phyloP scores from a whole-genome alignment of 2,888 invertebrate genomes.

The Lithosia quadra region DNA sequence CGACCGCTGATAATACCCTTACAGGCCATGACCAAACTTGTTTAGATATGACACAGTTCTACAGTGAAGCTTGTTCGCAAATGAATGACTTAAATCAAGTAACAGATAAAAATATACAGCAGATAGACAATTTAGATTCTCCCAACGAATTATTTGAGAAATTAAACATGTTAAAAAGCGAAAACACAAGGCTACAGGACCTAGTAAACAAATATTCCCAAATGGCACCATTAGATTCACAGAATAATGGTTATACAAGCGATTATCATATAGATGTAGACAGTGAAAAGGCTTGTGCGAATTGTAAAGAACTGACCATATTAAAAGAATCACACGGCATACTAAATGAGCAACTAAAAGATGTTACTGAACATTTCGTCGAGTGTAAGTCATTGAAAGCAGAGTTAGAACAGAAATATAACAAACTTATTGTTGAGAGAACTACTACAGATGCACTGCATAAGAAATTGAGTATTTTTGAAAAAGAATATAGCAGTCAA shows the following conservation, averaged over 20 bases:
- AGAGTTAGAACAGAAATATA: constrained; percentile 67
- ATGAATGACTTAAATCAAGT: constrained; percentile 55
- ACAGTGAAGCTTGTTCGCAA: constrained; percentile 68
- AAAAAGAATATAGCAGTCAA: constrained; percentile 65
- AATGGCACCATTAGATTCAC: constrained; percentile 49
- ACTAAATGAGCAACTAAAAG: constrained; percentile 54
- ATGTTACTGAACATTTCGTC: constrained; percentile 55
- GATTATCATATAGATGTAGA: constrained; percentile 25
- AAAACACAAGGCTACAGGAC: constrained; percentile 64
- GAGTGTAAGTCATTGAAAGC: constrained; percentile 59
- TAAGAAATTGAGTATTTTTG: constrained; percentile 63
- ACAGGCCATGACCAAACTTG: constrained; percentile 73
- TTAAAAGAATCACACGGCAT: constrained; percentile 39
- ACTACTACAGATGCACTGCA: constrained; percentile 64
- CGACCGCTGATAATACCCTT: constrained; percentile 72
- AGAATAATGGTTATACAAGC: constrained; percentile 59
- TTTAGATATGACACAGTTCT: constrained; percentile 71
- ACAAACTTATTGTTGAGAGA: constrained; percentile 64
- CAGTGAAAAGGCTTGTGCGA: constrained; percentile 37
- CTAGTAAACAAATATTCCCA: constrained; percentile 51
- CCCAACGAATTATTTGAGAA: constrained; percentile 54
- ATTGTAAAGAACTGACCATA: constrained; percentile 50
- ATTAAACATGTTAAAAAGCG: constrained; percentile 59
- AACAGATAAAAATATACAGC: constrained; percentile 49
- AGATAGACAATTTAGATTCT: constrained; percentile 33